Conservation (phyloP, 35 echinoderm and acorn worm genomes). For the Hemicentrotus pulcherrimus region DNA sequence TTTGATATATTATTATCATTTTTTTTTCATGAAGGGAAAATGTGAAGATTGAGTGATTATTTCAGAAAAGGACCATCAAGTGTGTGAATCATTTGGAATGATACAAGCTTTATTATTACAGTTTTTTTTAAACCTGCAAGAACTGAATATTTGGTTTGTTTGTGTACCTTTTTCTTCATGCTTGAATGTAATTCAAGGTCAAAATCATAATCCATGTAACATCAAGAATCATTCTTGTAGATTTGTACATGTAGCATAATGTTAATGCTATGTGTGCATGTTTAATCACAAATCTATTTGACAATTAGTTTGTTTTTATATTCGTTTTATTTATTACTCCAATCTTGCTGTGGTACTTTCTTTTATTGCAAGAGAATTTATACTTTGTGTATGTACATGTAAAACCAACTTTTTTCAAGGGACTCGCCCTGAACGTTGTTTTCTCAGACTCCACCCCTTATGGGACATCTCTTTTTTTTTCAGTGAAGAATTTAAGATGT, state of each 20-base stretch:
- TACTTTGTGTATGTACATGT: not conserved
- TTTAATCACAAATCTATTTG: not conserved
- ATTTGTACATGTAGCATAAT: not conserved
- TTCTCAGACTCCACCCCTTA: no score
- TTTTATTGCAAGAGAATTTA: not conserved
- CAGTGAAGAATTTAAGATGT: no score
- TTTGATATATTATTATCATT: not conserved
- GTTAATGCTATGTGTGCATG: not conserved
- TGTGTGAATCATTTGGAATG: slow-evolving; percentile 12
- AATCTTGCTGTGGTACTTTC: not conserved
- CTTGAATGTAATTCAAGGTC: not conserved
- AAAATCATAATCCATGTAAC: not conserved
- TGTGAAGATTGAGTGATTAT: not conserved
- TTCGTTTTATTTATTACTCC: not conserved
- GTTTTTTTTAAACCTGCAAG: not conserved
- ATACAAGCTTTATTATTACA: not conserved
- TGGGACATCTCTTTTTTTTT: no score
- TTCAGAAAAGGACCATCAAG: not conserved
- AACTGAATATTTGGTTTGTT: not conserved
- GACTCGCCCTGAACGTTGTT: no score
- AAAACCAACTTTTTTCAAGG: no score
- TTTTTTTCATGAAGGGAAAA: no score
- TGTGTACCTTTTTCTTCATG: not conserved
- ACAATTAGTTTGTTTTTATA: not conserved
- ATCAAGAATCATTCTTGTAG: not conserved